Conservation (phyloP, 2,888 invertebrate species). For the Loripinus fragilis region DNA sequence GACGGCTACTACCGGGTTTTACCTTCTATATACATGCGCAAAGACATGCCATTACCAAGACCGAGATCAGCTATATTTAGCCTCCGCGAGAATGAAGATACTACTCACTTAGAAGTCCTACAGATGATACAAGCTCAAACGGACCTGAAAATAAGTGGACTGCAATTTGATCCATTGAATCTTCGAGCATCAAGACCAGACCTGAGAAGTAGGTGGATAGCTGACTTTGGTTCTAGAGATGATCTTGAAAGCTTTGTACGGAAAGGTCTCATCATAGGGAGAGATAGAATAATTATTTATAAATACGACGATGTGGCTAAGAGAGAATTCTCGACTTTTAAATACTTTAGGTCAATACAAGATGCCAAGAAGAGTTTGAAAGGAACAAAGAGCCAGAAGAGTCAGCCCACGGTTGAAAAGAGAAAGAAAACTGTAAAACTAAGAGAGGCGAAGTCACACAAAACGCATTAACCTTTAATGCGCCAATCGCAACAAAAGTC, state of each 20-base stretch:
- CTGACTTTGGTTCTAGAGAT: not conserved
- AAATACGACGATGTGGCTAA: constrained; percentile 29
- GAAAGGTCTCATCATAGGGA: constrained; percentile 33
- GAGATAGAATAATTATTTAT: constrained; percentile 39
- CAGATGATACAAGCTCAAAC: constrained; percentile 16
- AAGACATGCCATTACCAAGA: constrained; percentile 20
- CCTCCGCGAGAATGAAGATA: constrained; percentile 43
- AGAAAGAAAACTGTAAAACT: not conserved
- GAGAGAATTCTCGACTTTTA: constrained; percentile 26
- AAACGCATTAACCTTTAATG: too few relatives aligned
- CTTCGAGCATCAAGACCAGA: constrained; percentile 36
- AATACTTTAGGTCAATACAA: constrained; percentile 14
- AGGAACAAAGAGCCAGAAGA: constrained; percentile 5
- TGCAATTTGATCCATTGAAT: constrained; percentile 43
- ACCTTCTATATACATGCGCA: constrained; percentile 39
- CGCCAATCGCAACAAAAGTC: too few relatives aligned
- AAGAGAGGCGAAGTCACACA: not conserved
- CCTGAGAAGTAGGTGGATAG: constrained; percentile 43
- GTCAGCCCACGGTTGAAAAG: not conserved
- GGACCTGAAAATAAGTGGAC: constrained; percentile 14
- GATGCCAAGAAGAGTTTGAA: constrained; percentile 16
- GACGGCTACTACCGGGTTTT: constrained; percentile 17
- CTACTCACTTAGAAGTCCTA: constrained; percentile 35
- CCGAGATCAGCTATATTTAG: constrained; percentile 42
- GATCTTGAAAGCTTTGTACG: constrained; percentile 36